Evolutionary conservation across 2,797 vertebrate species (phyloP).

Genomic region (Aldrovandia affinis): DNA sequence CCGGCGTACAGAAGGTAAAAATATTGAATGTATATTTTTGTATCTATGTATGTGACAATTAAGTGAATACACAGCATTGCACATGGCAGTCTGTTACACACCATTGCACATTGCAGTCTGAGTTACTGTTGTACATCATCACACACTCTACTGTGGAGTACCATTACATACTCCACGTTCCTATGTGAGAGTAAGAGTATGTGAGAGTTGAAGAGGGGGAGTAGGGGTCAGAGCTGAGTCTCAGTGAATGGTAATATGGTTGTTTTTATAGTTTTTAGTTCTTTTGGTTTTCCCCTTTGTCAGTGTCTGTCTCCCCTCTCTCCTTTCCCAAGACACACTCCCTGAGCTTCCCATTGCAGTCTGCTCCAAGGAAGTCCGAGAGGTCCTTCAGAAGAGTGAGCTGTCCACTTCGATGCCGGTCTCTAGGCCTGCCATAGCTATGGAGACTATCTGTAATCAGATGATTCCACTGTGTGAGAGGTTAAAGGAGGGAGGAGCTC

Average conservation of each 20-base stretch:
- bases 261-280: no score
- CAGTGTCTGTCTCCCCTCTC: background rate
- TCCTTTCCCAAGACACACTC: slow-evolving; percentile 58
- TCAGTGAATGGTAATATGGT: no score
- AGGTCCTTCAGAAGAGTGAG: slow-evolving; percentile 73
- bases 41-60: background rate
- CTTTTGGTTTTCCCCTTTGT: background rate
- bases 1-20: slow-evolving; percentile 42
- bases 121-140: background rate
- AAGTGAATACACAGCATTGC: background rate
- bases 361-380: slow-evolving; percentile 78
- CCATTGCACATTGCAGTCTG: background rate
- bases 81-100: background rate
- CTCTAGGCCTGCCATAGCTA: slow-evolving; percentile 61
- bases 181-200: no score
- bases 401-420: slow-evolving; percentile 78
- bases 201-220: no score
- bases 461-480: slow-evolving; percentile 50
- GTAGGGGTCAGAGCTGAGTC: no score
- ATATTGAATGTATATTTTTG: background rate
- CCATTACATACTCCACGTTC: no score
- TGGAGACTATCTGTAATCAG: slow-evolving; percentile 62
- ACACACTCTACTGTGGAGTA: no score
- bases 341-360: slow-evolving; percentile 74
- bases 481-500: slow-evolving; percentile 55